A percentile compares a stretch with the other conserved stretches of the same genome.
Conservation (phyloP, 2,113 vertebrate genomes). For the Phaethornis superciliosus region DNA sequence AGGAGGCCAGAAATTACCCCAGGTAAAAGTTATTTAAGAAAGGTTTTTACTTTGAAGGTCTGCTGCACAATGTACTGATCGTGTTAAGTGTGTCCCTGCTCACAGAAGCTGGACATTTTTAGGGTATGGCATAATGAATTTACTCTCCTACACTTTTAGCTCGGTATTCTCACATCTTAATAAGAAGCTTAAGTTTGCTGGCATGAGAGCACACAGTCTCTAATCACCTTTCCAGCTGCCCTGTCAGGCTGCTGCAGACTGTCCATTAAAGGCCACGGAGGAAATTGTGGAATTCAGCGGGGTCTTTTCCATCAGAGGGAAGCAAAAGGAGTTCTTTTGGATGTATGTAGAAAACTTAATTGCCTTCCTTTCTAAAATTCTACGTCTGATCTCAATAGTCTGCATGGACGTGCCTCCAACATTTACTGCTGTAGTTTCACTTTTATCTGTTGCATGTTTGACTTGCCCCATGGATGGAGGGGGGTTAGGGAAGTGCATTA, state of each 20-base stretch:
- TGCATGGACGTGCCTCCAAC: background rate
- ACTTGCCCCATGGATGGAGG: background rate
- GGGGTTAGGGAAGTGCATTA: background rate
- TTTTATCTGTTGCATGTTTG: background rate
- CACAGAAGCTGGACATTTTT: background rate
- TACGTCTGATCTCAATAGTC: background rate
- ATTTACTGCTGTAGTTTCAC: background rate
- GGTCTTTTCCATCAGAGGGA: background rate
- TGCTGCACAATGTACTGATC: background rate
- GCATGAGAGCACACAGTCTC: background rate
- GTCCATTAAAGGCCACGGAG: background rate
- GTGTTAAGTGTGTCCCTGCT: background rate
- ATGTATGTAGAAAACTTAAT: background rate
- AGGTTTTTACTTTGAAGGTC: background rate
- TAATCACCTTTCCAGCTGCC: background rate
- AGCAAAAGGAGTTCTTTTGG: background rate
- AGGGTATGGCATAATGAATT: background rate
- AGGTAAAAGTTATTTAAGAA: slow-evolving; percentile 31
- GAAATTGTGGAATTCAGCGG: background rate
- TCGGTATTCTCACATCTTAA: background rate
- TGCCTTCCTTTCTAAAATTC: background rate
- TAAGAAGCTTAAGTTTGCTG: background rate
- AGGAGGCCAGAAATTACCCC: background rate
- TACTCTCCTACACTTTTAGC: background rate
- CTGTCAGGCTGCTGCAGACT: background rate